Base-by-base conservation (phyloP, 2,888 invertebrate species). In the Rhimphoctona megacephalus region DNA sequence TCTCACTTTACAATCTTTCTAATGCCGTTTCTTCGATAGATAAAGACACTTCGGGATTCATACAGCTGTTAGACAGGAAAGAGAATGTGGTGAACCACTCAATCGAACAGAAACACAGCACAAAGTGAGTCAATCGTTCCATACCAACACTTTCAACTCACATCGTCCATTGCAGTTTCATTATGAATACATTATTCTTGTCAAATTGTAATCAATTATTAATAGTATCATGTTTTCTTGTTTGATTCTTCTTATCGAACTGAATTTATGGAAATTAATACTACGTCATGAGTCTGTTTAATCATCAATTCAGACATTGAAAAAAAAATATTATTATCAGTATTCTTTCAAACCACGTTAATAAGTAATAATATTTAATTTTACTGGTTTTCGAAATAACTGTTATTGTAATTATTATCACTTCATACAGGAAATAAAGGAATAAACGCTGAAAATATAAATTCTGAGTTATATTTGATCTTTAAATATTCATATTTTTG, bases 1-100 rank as follows among this genome's bases (percentile, higher is more conserved):
- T 49, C 64, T 76, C 76, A 76, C 76, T 76, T 46, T 49, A 49
- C 70, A 57, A 57, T 70, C 79, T 70, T 69, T 57, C 64, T 33
- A 30, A 43, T 19, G 54, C 43, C 61, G 43, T 70, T 57, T n/a
- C 69, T 70, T 52, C 67, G 70, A 69, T 11, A 25, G 85, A 73
- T 85, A 36, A 36, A 73, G 73, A 78, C 72, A 81, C 73, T 77
- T 85, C 73, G 67, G 81, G 81, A 74, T 81, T 67, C 78, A 49
- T 52, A 83, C 54, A 72, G 73, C 66, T 72, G 49, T 69, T 43
- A 54, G 46, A 78, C 73, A 64, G 76, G n/a, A 39, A 36, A 61
- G n/a, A 70, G 79, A 70, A 69, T 57, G 57, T 72, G 61, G 57
- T 43, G 30, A 81, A 85, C 77, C 61, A 73, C 73, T 83, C 83